phyloP scores from a whole-genome alignment of 2,888 invertebrate species.

The Andrena camellia region DNA sequence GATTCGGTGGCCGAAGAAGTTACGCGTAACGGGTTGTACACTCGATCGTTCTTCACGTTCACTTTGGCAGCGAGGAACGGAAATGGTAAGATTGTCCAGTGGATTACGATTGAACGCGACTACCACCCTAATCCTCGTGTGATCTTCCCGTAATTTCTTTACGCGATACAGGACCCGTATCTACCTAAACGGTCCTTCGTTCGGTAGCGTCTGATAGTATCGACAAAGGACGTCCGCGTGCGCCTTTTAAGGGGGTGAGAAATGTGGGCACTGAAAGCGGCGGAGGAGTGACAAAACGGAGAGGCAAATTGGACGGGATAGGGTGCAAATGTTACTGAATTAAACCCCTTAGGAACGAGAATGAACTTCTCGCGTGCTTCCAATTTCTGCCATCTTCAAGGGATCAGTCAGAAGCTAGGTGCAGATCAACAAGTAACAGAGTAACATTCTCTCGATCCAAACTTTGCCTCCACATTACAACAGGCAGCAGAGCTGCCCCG shows the following conservation, averaged over 20 bases:
- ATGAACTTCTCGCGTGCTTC: no score
- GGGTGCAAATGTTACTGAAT: no score
- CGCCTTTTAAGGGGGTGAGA: background rate
- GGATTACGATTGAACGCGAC: conserved; percentile 20
- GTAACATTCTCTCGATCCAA: background rate
- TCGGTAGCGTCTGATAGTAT: background rate
- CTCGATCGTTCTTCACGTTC: background rate
- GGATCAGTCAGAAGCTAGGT: no score
- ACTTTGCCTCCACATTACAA: no score
- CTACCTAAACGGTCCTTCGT: conserved; percentile 12
- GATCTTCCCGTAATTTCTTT: conserved; percentile 20
- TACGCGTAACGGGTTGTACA: background rate
- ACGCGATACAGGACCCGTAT: conserved; percentile 43
- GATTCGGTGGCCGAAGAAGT: background rate
- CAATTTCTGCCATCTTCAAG: no score
- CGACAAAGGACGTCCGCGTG: background rate
- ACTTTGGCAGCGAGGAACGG: background rate
- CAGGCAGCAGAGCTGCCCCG: no score
- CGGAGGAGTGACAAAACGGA: background rate
- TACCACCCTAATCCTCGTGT: conserved; percentile 40
- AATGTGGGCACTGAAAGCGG: conserved; percentile 36
- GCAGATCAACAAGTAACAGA: background rate
- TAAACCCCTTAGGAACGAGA: no score
- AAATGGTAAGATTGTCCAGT: conserved; percentile 1
- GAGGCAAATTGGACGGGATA: background rate